These are phyloP conservation scores for Stomatorhinus ivindoensis DNA, from an alignment of 2,113 vertebrate species.

Conservation along the genomic window DNA sequence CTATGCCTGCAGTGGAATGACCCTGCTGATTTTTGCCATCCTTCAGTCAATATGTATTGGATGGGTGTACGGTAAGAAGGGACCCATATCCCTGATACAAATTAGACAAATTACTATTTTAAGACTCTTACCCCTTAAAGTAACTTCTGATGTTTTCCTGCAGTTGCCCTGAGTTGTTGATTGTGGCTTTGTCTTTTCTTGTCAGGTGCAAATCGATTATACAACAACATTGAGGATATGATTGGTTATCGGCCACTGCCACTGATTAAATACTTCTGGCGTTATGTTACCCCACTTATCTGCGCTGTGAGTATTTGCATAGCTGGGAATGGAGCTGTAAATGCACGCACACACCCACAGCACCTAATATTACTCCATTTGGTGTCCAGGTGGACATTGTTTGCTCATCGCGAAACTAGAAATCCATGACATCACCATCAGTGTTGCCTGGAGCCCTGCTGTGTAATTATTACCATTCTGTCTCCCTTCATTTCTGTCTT, in stretches of 20 bases:
- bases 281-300: slow-evolving; percentile 76
- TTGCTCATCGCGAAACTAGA: not conserved
- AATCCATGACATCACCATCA: not conserved
- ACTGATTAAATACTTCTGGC: slow-evolving; percentile 80
- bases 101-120: not conserved
- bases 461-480: not conserved
- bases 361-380: not conserved
- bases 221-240: slow-evolving; percentile 88
- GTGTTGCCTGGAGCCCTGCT: not conserved
- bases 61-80: slow-evolving; percentile 86
- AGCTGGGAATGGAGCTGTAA: not conserved
- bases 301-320: slow-evolving; percentile 69
- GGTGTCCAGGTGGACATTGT: not conserved
- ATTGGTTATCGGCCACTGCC: slow-evolving; percentile 79
- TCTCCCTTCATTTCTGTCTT: slow-evolving; percentile 18
- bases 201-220: slow-evolving; percentile 77
- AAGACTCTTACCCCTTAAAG: not conserved
- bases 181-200: slow-evolving; percentile 18
- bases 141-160: not conserved
- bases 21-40: slow-evolving; percentile 79
- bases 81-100: not conserved
- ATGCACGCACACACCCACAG: not conserved
- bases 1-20: slow-evolving; percentile 83
- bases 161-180: not conserved
- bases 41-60: slow-evolving; percentile 76